Percentiles rank a stretch among this genome's conserved stretches.
These are phyloP conservation scores for Lamellibrachia luymesi DNA, from an alignment of 1,140 invertebrate genomes.

Conservation along the genomic window DNA sequence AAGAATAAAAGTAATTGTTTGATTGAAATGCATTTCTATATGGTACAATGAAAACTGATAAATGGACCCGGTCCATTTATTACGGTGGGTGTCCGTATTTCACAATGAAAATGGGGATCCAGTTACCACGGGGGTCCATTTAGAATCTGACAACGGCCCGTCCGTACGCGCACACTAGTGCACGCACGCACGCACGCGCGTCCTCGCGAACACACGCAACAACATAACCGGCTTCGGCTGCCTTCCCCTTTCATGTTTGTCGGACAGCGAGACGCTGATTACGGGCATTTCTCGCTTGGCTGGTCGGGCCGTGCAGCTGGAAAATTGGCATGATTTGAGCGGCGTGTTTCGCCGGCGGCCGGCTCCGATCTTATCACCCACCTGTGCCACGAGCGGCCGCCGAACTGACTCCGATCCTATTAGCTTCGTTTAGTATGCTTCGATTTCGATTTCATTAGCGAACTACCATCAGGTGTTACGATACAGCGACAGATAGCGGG, in stretches of 20 bases:
- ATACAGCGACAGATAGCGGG: neutral
- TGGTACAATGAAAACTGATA: no score
- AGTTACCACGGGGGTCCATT: no score
- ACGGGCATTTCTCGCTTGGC: neutral
- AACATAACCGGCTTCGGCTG: neutral
- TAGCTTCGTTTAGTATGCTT: constrained; percentile 5
- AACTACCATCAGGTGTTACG: neutral
- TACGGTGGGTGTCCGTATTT: no score
- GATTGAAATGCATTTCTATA: no score
- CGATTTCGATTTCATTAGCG: neutral
- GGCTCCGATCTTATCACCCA: neutral
- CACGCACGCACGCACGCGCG: no score
- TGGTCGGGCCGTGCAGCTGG: neutral
- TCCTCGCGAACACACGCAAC: neutral
- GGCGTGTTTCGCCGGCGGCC: neutral
- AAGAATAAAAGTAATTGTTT: no score
- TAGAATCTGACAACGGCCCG: no score
- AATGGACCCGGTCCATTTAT: no score
- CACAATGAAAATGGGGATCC: no score
- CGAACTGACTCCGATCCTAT: neutral
- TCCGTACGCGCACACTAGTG: neutral
- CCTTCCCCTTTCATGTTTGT: neutral
- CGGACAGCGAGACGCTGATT: neutral
- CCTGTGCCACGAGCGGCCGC: neutral
- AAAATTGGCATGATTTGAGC: neutral